Evolutionary conservation across 2,113 vertebrate genomes (phyloP).

Genomic region (Notarius lentiginosus): DNA sequence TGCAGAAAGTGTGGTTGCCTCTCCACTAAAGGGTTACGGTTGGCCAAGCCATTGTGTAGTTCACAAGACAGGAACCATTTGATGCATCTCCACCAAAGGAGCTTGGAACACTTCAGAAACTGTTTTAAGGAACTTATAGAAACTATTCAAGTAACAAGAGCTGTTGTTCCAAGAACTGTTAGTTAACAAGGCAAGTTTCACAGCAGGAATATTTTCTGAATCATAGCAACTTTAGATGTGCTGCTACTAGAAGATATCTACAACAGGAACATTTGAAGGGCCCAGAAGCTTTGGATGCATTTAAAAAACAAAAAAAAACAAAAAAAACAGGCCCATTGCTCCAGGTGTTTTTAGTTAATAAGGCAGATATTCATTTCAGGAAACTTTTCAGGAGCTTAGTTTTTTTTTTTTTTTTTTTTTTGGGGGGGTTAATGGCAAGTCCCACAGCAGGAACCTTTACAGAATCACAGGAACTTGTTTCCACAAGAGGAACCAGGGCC

Average conservation of each 20-base stretch:
- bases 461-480: not conserved
- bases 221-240: no score
- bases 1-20: not conserved
- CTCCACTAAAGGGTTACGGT: not conserved
- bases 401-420: no score
- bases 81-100: not conserved
- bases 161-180: not conserved
- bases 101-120: not conserved
- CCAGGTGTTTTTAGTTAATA: not conserved
- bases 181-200: not conserved
- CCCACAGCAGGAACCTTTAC: not conserved
- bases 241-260: not conserved
- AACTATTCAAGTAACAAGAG: not conserved
- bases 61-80: not conserved
- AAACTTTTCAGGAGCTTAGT: not conserved
- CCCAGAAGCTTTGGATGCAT: no score
- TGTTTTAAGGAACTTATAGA: not conserved
- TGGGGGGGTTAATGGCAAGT: no score
- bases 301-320: no score
- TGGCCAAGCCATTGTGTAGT: not conserved
- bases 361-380: not conserved
- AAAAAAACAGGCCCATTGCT: no score
- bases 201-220: not conserved
- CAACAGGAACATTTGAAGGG: not conserved
- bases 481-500: not conserved